Base-by-base conservation (phyloP, 2,113 vertebrate species). In the Carlito syrichta region DNA sequence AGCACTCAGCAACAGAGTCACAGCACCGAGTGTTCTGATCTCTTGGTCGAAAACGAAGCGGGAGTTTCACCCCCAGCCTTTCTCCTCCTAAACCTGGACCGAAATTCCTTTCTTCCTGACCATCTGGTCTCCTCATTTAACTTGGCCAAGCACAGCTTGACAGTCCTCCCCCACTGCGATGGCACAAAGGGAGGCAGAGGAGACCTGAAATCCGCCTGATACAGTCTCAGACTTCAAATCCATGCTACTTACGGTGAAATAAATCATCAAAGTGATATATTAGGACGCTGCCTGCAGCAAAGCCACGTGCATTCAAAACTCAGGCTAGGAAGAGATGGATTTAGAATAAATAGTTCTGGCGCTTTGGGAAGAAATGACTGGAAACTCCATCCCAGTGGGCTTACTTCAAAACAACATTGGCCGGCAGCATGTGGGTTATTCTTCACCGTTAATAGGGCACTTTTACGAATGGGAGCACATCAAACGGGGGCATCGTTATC, bases 71-170 rank as follows among this genome's bases (percentile, higher is more conserved):
- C 79, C 86, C 63, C 32, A 84, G 91, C 23, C 86, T 96, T 69
- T 93, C 73, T 88, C 78, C 77, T 94, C 74, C 88, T 89, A 82
- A 96, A 94, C 86, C 89, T 84, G 52, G 48, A 91, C 91, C 74
- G 13, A 95, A 90, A 96, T 97, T 95, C 94, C 96, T 97, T 96
- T 96, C 69, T 93, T 84, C 94, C 45, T 74, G 81, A 62, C 91
- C 97, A 97, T 97, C 98, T 98, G 97, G 94, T 96, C 97, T 96
- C 58, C 94, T 97, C 97, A 79, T 97, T 97, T 94, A 88, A 92
- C 95, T 97, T 86, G 95, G 96, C 91, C 93, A 97, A 91, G 68
- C 88, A 16, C 95, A 96, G 97, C 62, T 63, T 95, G 97, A 96
- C 89, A 86, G 63, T 62, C 38, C 45, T 88, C 91, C 95, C 95